phyloP scores from a whole-genome alignment of 1,140 invertebrate genomes.

The Temnothorax longispinosus region DNA sequence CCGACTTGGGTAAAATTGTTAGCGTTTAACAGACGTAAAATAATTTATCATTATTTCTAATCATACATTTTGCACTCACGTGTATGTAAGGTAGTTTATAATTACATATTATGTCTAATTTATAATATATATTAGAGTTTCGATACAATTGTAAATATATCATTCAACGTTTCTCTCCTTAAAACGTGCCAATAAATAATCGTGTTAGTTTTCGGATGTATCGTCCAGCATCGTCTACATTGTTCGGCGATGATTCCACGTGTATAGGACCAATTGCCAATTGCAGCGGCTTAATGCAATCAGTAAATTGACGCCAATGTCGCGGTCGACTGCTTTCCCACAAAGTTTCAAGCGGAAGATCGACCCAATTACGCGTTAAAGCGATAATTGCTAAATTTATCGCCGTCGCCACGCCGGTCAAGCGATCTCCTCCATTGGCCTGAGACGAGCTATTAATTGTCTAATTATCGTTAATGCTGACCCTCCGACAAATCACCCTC shows the following conservation, averaged over 20 bases:
- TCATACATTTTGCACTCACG: neutral
- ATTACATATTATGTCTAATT: neutral
- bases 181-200: neutral
- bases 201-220: neutral
- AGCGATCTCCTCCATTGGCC: constrained; percentile 74
- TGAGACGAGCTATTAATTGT: constrained; percentile 78
- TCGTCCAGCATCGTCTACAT: constrained; percentile 9
- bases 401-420: constrained; percentile 62
- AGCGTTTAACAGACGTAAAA: neutral
- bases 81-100: neutral
- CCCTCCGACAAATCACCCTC: constrained; percentile 44
- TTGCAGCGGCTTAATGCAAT: constrained; percentile 76
- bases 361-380: constrained; percentile 79
- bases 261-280: constrained; percentile 76
- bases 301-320: constrained; percentile 82
- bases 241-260: constrained; percentile 49
- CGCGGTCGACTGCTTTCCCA: constrained; percentile 82
- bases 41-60: neutral
- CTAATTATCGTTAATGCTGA: constrained; percentile 77
- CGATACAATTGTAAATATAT: neutral
- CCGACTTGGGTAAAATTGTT: constrained; percentile 2
- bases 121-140: neutral
- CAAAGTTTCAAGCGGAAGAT: constrained; percentile 75
- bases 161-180: neutral
- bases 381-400: constrained; percentile 83